phyloP scores from a whole-genome alignment of 92 coral and sea anemone species.

The Parazoanthus darwini region DNA sequence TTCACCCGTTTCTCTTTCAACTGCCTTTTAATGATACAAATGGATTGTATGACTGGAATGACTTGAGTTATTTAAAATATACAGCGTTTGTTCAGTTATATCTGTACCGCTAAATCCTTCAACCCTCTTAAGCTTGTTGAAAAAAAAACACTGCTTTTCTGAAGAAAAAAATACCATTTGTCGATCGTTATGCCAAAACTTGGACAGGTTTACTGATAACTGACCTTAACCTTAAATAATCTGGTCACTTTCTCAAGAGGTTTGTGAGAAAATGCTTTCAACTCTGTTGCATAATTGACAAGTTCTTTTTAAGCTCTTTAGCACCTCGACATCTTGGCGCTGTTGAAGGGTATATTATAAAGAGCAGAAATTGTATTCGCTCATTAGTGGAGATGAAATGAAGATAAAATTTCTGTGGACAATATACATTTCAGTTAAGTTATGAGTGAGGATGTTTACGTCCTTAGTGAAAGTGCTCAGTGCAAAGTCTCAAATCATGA shows the following conservation, averaged over 20 bases:
- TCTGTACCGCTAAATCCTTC: too few species aligned
- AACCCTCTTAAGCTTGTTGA: too few species aligned
- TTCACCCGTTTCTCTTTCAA: background rate
- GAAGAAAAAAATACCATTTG: background rate
- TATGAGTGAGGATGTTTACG: too few species aligned
- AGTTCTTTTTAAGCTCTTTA: background rate
- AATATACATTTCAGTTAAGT: too few species aligned
- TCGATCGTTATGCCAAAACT: background rate
- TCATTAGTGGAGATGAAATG: background rate
- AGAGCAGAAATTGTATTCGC: background rate
- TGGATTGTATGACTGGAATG: too few species aligned
- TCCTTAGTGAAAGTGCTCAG: too few species aligned
- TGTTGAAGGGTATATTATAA: background rate
- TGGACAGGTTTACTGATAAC: background rate
- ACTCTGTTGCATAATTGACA: background rate
- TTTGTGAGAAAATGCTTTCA: conserved; percentile 9
- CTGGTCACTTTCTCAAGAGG: background rate
- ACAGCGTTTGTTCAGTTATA: too few species aligned
- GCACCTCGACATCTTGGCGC: conserved; percentile 20
- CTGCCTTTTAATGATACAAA: too few species aligned
- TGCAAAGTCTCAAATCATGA: too few species aligned
- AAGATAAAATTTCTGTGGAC: background rate
- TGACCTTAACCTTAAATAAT: background rate
- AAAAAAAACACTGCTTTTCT: background rate
- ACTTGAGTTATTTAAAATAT: too few species aligned